A percentile compares a stretch with the other conserved stretches of the same genome.
Conservation (phyloP, 2,888 invertebrate species). For the Polymixis lichenea region DNA sequence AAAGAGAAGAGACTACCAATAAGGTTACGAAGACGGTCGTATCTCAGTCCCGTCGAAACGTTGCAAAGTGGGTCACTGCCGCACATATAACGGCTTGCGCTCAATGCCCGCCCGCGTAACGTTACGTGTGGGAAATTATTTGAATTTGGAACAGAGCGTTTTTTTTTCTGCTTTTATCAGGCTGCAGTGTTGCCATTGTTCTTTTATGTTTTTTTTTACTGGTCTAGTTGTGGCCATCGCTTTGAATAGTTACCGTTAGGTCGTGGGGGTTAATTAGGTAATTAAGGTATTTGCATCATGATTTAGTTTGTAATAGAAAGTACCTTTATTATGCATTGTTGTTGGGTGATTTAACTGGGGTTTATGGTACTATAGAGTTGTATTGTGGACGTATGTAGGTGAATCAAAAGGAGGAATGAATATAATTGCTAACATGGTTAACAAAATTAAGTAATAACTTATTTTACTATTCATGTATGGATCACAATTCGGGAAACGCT, state of each 20-base stretch:
- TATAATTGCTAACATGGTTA: not conserved
- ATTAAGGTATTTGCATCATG: conserved; percentile 51
- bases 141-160: conserved; percentile 87
- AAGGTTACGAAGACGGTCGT: conserved; percentile 83
- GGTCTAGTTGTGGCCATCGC: conserved; percentile 80
- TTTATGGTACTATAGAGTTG: not conserved
- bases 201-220: conserved; percentile 81
- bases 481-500: too few relatives aligned
- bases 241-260: conserved; percentile 72
- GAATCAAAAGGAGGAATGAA: not conserved
- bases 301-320: conserved; percentile 39
- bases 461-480: not conserved
- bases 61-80: conserved; percentile 88
- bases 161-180: conserved; percentile 85
- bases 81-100: conserved; percentile 89
- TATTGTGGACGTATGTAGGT: not conserved
- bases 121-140: conserved; percentile 91
- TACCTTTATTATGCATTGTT: conserved; percentile 30
- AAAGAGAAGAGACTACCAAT: conserved; percentile 69
- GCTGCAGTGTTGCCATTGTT: conserved; percentile 83
- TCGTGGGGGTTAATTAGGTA: conserved; percentile 64
- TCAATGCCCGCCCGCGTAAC: conserved; percentile 90
- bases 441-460: not conserved
- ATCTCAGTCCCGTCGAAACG: conserved; percentile 79
- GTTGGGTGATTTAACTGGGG: conserved; percentile 40